Evolutionary conservation across 2,888 invertebrate species (phyloP).

Genomic region (Yponomeuta sedellus): DNA sequence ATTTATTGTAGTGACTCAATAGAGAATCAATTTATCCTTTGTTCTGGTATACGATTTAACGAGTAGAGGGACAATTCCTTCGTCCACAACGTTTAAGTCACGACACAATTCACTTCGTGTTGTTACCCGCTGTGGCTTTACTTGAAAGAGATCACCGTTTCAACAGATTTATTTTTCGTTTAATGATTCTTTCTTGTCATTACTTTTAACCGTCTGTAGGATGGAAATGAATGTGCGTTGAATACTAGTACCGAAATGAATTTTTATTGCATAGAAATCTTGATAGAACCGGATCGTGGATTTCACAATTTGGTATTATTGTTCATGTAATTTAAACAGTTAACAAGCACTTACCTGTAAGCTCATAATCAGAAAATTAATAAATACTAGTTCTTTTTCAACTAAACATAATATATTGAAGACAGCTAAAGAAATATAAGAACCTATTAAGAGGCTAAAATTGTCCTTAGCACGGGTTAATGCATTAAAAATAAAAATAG

Average conservation of each 20-base stretch:
- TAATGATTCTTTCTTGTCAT: conserved; percentile 16
- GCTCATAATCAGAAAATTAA: too few relatives aligned
- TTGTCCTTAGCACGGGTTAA: too few relatives aligned
- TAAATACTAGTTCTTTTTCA: too few relatives aligned
- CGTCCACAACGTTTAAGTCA: conserved; percentile 33
- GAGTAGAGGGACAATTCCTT: conserved; percentile 21
- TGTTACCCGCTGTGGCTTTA: conserved; percentile 38
- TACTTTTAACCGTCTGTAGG: neutral
- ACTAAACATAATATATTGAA: too few relatives aligned
- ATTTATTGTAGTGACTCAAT: neutral
- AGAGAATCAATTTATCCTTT: neutral
- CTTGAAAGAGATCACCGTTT: conserved; percentile 23
- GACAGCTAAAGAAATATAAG: too few relatives aligned
- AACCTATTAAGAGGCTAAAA: too few relatives aligned
- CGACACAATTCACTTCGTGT: conserved; percentile 43
- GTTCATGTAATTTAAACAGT: too few relatives aligned
- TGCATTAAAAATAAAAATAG: too few relatives aligned
- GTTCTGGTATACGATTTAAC: neutral
- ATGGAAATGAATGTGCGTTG: neutral
- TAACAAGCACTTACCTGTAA: too few relatives aligned
- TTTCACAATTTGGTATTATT: too few relatives aligned
- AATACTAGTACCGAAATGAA: neutral
- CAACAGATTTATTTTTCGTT: conserved; percentile 18
- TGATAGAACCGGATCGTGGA: too few relatives aligned
- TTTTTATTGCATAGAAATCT: too few relatives aligned